Base-by-base conservation (phyloP, 2,113 vertebrate species). In the Potamarius usumacintae region DNA sequence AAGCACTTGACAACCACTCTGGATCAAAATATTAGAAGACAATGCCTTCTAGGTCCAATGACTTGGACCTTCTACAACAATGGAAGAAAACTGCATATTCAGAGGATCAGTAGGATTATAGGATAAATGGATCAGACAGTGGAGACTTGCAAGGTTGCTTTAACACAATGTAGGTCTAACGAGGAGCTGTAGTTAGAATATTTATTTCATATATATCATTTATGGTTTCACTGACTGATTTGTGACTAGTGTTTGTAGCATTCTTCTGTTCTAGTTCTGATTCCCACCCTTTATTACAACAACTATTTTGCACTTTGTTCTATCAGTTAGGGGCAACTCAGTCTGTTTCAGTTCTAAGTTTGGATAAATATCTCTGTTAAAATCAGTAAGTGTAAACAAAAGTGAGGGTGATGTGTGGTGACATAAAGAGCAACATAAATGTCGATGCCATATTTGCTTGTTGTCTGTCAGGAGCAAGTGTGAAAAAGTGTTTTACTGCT, bases 1-100 rank as follows among this genome's bases (percentile, higher is more conserved):
- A 14, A 27, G 7, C 76, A 79, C 52, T 78, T 53, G 48, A 77
- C 22, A 12, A 77, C 74, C 50, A 53, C 42, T 14, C 4, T 14
- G 4, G 5, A n/a, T 77, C 10, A 22, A 53, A 77, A 77, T n/a
- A 53, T 25, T 77, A 77, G 4, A 77, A 79, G 12, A n/a, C 25
- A 78, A 78, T 7, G 11, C 53, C 42, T 42, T 42, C 42, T 42
- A 42, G 42, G 42, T 42, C 42, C 42, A 42, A 42, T 18, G 15
- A 27, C 50, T 52, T 53, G 0, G 22, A 3, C 52, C 14, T 53
- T 79, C 50, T 55, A n/a, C 11, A 57, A 55, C 12, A 55, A 55
- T 55, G 6, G 25, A 55, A 79, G 14, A 57, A 79, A 79, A 79
- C 76, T 79, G 76, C 52, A 79, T 55, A 79, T 55, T 79, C 7